Evolutionary conservation across 2,888 invertebrate genomes (phyloP), one percentile per base, ranked within the genome.

Genomic region (Sinohyriopsis cumingii): DNA sequence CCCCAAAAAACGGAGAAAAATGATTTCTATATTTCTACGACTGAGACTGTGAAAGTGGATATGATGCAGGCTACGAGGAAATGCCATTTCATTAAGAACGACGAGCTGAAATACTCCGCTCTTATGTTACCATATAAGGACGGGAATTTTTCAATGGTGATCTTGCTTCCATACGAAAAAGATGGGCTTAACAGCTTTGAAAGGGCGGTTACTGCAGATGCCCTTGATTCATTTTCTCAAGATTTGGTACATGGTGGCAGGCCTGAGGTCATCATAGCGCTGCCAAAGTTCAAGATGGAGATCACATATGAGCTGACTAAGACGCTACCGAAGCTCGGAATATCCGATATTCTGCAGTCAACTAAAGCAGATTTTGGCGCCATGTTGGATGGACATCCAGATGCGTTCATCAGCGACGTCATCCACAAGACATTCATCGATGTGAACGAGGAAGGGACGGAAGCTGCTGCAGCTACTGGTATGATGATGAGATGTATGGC

Each of bases 101-200:
- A 92, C 66, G 91, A 94, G 4, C 91, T 96, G 75, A 92, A 93
- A 86, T 93, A 95, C 67, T 94, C 95, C 88, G 92, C 94, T 15
- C 87, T 97, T 63, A 93, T 94, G 87, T 82, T 97, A 86, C 93
- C 94, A 0, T 97, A 96, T 84, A 75, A 79, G 22, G 75, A 65
- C 9, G 61, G 68, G 20, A 55, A 59, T 3, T 19, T 73, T 19
- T 25, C 65, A 5, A 74, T 77, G 77, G 68, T 76, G 5, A 63
- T 79, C 7, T 55, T 81, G 33, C 69, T 76, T 54, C 81, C 81
- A 1, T 64, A 76, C 20, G 63, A 70, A 22, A 66, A 65, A n/a
- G 73, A 75, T n/a, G 79, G 81, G 28, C 59, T 81, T 19, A 24
- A 25, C 3, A 25, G 53, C 5, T 24, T 81, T 15, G 78, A 81